Percentiles rank a stretch among this genome's conserved stretches.
Evolutionary conservation across 2,888 invertebrate species (phyloP).

Genomic region (Drosophila limbata): DNA sequence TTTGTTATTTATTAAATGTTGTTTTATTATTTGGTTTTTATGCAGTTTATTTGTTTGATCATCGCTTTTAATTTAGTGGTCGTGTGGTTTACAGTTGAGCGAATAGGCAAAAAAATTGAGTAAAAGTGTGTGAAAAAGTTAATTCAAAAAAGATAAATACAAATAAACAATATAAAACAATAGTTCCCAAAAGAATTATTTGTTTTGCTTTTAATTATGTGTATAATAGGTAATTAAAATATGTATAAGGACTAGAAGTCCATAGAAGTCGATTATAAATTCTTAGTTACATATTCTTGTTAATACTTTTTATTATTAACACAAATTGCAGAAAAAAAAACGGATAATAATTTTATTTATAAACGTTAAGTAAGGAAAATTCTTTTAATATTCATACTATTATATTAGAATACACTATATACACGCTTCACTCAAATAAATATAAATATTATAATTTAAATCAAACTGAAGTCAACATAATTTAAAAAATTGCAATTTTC

Average conservation of each 20-base stretch:
- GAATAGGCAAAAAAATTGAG: constrained; percentile 49
- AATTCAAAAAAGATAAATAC: constrained; percentile 38
- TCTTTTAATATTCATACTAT: too few species aligned
- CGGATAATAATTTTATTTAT: too few species aligned
- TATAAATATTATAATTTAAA: too few species aligned
- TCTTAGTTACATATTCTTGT: neutral
- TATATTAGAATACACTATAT: too few species aligned
- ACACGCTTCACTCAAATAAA: too few species aligned
- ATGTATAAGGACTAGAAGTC: neutral
- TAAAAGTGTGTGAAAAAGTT: constrained; percentile 43
- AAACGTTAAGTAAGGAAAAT: too few species aligned
- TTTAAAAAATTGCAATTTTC: neutral
- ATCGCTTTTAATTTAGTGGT: constrained; percentile 55
- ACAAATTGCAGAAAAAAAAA: too few species aligned
- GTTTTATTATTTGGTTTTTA: constrained; percentile 40
- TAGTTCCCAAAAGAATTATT: constrained; percentile 7
- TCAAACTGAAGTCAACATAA: too few species aligned
- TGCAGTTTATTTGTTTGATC: constrained; percentile 54
- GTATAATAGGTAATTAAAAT: constrained; percentile 14
- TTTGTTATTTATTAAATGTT: constrained; percentile 39
- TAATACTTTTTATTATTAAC: neutral
- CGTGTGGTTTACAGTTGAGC: constrained; percentile 50
- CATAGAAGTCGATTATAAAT: constrained; percentile 4
- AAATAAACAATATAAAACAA: constrained; percentile 25
- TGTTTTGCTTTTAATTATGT: neutral